Percentiles rank a stretch among this genome's conserved stretches.
Conservation (phyloP, 2,888 invertebrate species). For the Frankliniella fusca region DNA sequence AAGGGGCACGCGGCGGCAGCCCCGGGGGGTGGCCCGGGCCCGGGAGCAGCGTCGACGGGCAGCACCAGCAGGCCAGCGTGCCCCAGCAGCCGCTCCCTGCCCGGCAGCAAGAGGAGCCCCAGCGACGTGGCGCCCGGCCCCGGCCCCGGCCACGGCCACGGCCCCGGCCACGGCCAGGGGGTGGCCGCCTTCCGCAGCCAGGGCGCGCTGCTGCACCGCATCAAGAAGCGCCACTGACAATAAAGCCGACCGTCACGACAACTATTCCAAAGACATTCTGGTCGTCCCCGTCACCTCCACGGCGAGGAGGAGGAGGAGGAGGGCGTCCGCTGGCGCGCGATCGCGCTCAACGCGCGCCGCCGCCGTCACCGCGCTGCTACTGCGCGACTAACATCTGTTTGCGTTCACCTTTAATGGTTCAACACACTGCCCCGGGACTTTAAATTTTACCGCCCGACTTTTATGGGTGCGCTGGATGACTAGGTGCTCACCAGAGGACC, state of each 20-base stretch:
- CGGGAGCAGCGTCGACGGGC: background rate
- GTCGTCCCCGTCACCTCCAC: no score
- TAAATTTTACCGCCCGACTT: background rate
- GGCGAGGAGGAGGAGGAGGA: no score
- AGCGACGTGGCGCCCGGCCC: background rate
- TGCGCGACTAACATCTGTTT: background rate
- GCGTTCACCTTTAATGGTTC: background rate
- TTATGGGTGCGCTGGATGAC: constrained; percentile 3
- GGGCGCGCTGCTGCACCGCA: background rate
- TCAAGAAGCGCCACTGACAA: background rate
- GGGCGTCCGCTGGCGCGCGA: background rate
- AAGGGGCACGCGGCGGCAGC: no score
- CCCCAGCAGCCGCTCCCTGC: constrained; percentile 13
- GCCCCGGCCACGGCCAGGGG: background rate
- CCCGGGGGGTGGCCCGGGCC: background rate
- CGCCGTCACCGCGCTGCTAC: background rate
- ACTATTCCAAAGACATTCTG: no score
- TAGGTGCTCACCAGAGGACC: background rate
- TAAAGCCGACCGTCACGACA: no score
- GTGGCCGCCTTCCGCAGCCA: background rate
- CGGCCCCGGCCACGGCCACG: background rate
- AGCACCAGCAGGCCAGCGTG: background rate
- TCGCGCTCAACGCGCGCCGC: background rate
- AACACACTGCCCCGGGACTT: background rate
- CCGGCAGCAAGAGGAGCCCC: background rate